A percentile compares a stretch with the other conserved stretches of the same genome.
Conservation (phyloP, 92 coral and sea anemone species). For the Bergia sp. region DNA sequence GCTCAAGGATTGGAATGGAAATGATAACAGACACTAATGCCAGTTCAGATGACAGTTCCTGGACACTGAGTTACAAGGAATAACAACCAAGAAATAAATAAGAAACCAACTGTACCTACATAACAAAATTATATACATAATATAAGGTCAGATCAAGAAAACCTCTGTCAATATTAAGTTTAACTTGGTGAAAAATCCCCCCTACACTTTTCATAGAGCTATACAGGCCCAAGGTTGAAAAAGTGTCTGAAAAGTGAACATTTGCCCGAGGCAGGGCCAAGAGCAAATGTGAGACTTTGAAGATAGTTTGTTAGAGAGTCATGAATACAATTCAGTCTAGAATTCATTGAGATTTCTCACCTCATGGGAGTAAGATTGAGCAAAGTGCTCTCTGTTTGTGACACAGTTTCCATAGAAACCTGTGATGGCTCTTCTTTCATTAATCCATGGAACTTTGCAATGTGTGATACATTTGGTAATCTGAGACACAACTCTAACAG, state of each 20-base stretch:
- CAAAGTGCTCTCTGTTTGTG: constrained; percentile 44
- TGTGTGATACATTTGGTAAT: constrained; percentile 73
- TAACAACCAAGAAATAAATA: not conserved
- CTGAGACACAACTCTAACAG: constrained; percentile 82
- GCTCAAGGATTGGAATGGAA: constrained; percentile 94
- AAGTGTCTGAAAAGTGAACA: too few species aligned
- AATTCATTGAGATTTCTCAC: constrained; percentile 27
- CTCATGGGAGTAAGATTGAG: constrained; percentile 45
- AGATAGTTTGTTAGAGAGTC: too few species aligned
- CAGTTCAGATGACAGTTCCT: constrained; percentile 89
- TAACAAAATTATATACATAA: not conserved
- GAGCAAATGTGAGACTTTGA: too few species aligned
- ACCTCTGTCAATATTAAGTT: too few species aligned
- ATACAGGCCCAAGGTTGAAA: too few species aligned
- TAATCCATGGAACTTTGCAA: constrained; percentile 51
- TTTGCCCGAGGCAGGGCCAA: too few species aligned
- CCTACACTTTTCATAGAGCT: too few species aligned
- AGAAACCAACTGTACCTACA: not conserved
- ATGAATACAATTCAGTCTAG: not conserved
- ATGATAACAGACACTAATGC: constrained; percentile 73
- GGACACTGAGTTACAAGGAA: constrained; percentile 58
- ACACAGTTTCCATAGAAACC: constrained; percentile 57
- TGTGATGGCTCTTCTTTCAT: constrained; percentile 30
- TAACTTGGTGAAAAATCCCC: too few species aligned
- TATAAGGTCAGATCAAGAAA: too few species aligned